Base-by-base conservation (phyloP, 2,113 vertebrate species). In the Pagrus major region DNA sequence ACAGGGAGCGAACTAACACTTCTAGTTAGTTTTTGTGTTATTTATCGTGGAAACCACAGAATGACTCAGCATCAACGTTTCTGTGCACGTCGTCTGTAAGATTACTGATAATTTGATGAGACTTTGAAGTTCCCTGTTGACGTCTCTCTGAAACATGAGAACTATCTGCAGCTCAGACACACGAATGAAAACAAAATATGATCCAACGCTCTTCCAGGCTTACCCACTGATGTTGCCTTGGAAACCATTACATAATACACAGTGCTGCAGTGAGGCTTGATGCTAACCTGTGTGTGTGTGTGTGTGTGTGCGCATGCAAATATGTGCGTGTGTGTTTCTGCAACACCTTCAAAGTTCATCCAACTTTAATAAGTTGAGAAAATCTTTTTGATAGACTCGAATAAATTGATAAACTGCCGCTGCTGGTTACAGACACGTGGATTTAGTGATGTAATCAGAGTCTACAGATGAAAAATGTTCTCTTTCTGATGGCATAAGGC, bases 221-320 rank as follows among this genome's bases (percentile, higher is more conserved):
- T 88, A 88, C 94, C 91, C 86, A 86, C 86, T 91, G 85, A 89
- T 81, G 95, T 95, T 96, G 93, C 94, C 95, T 88, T 87, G 81
- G 89, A 63, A 91, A 91, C 88, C 20, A 18, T 92, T 89, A 88
- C 69, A 86, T 89, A 88, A 89, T 35, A 70, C 66, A 76, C 65
- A 71, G 83, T 79, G 89, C 92, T 86, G 92, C 87, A 86, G 76
- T 82, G 88, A 59, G 89, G 89, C 86, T 84, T 81, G 87, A 61
- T 89, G 89, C 86, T 85, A 60, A 78, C 52, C 35, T 33, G 33
- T 31, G 59, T 42, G 47, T 23, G 25, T 47, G 18, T 67, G 21
- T 59, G 54, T 20, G 39, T 33, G 44, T 27, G 52, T 27, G 39
- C 10, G 25, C 20, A 4, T 59, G 56, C 20, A 6, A 6, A 14